Percentiles rank a stretch among this genome's conserved stretches.
Conservation (phyloP, 2,113 vertebrate genomes). For the Accipiter virgatus region DNA sequence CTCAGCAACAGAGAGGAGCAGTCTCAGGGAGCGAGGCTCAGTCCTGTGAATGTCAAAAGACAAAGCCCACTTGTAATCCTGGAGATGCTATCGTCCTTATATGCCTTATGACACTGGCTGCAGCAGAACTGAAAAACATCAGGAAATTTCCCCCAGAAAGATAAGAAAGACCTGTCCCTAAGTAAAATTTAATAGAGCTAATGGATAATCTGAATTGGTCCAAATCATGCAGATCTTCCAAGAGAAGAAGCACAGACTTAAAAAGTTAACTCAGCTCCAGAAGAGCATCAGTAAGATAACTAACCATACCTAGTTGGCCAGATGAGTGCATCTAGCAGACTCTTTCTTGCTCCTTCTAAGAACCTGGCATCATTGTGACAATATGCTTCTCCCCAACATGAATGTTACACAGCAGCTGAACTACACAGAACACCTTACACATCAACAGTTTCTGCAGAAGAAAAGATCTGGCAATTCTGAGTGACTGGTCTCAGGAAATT, state of each 20-base stretch:
- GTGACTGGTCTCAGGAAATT: not conserved
- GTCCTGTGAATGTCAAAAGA: not conserved
- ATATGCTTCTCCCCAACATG: not conserved
- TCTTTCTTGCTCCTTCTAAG: not conserved
- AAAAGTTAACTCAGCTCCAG: not conserved
- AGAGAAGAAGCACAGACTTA: not conserved
- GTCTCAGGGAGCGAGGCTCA: not conserved
- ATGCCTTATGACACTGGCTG: not conserved
- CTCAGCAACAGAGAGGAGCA: not conserved
- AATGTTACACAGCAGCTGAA: not conserved
- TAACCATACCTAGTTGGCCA: not conserved
- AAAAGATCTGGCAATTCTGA: not conserved
- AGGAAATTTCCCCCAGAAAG: not conserved
- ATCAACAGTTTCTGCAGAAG: not conserved
- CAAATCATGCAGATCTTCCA: not conserved
- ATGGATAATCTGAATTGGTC: not conserved
- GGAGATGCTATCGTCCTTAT: not conserved
- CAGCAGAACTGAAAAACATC: not conserved
- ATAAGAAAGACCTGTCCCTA: not conserved
- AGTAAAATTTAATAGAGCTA: not conserved
- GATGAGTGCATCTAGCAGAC: not conserved
- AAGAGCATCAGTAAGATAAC: not conserved
- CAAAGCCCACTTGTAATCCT: not conserved
- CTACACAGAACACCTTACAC: not conserved
- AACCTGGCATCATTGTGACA: not conserved